phyloP scores from a whole-genome alignment of 2,888 invertebrate genomes.

The Marronus borbonicus region DNA sequence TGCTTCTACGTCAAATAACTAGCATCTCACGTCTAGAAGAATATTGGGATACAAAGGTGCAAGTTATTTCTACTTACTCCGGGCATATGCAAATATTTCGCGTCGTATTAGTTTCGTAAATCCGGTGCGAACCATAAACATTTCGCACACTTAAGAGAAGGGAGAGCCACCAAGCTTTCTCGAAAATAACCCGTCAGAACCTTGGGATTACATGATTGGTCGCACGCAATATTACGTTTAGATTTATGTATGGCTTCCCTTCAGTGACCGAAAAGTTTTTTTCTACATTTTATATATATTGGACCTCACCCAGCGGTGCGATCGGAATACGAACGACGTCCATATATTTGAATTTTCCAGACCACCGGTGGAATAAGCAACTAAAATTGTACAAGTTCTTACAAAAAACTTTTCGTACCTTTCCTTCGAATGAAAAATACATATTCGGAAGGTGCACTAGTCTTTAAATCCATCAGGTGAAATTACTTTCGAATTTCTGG shows the following conservation, averaged over 20 bases:
- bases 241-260: conserved; percentile 42
- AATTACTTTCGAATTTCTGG: too few relatives aligned
- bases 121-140: conserved; percentile 16
- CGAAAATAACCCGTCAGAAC: conserved; percentile 38
- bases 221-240: conserved; percentile 42
- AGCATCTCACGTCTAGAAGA: too few relatives aligned
- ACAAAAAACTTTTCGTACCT: conserved; percentile 26
- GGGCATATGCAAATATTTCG: background rate
- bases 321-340: conserved; percentile 43
- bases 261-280: conserved; percentile 43
- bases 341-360: conserved; percentile 41
- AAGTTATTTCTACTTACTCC: too few relatives aligned
- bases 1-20: too few relatives aligned
- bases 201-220: conserved; percentile 39
- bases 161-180: conserved; percentile 12
- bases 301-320: conserved; percentile 8
- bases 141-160: conserved; percentile 12
- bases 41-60: too few relatives aligned
- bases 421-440: conserved; percentile 2
- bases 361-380: conserved; percentile 24
- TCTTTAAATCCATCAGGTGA: background rate
- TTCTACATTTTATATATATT: conserved; percentile 38
- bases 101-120: conserved; percentile 20
- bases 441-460: background rate
- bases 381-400: conserved; percentile 42